phyloP scores from a whole-genome alignment of 2,797 vertebrate genomes.

The Tiaroga cobitis region DNA sequence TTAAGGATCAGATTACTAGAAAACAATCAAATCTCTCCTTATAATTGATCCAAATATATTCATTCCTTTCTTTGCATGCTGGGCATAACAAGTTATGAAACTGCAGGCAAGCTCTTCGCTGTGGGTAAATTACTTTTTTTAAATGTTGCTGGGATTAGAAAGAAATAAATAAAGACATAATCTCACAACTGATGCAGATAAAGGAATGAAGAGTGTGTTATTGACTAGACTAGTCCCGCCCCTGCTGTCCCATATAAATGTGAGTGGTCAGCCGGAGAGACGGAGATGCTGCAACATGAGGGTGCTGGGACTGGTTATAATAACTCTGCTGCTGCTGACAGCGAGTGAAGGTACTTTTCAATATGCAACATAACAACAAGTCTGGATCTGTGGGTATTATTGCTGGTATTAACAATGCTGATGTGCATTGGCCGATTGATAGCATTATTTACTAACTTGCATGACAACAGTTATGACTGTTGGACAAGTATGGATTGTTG shows the following conservation, averaged over 20 bases:
- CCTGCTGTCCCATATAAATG: constrained; percentile 59
- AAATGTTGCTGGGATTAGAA: neutral
- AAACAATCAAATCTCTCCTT: neutral
- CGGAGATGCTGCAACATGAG: constrained; percentile 51
- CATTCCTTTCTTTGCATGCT: neutral
- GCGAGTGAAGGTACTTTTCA: constrained; percentile 52
- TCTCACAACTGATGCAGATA: neutral
- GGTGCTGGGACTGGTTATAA: constrained; percentile 47
- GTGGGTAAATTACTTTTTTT: neutral
- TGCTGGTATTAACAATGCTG: neutral
- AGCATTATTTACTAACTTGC: neutral
- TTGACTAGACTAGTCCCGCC: constrained; percentile 42
- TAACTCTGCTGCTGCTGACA: constrained; percentile 62
- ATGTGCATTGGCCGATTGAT: neutral
- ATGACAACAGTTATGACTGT: neutral
- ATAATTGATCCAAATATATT: neutral
- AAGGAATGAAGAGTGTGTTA: constrained; percentile 20
- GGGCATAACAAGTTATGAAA: neutral
- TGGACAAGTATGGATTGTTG: neutral
- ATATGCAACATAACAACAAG: neutral
- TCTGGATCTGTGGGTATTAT: neutral
- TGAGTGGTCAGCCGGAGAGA: constrained; percentile 9
- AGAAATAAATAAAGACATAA: neutral
- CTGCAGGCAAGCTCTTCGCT: neutral
- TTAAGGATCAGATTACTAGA: neutral